A percentile compares a stretch with the other conserved stretches of the same genome.
phyloP scores from a whole-genome alignment of 2,113 vertebrate species.

The Paracanthobrama guichenoti region DNA sequence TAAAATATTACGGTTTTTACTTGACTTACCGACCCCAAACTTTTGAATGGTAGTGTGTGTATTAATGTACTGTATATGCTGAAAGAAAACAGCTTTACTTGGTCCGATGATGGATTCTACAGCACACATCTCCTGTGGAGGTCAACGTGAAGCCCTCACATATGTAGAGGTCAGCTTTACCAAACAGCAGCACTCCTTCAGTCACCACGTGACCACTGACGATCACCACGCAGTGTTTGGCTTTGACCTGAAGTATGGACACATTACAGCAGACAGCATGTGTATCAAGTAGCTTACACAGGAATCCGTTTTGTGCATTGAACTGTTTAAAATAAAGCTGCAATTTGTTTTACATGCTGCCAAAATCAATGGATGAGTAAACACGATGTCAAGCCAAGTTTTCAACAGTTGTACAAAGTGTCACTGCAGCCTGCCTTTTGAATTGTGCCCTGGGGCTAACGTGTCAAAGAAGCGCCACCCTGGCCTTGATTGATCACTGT shows the following conservation, averaged over 20 bases:
- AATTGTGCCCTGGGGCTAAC: constrained; percentile 62
- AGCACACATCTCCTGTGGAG: constrained; percentile 84
- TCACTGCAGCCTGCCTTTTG: constrained; percentile 45
- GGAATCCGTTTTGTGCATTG: constrained; percentile 12
- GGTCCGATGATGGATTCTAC: constrained; percentile 85
- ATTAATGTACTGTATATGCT: no score
- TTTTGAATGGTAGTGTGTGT: no score
- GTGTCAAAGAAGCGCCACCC: constrained; percentile 52
- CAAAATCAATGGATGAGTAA: constrained; percentile 45
- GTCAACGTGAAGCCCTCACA: constrained; percentile 89
- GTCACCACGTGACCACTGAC: constrained; percentile 80
- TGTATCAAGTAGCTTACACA: not conserved
- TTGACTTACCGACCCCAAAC: no score
- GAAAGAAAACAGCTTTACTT: constrained; percentile 73
- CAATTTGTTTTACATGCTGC: constrained; percentile 28
- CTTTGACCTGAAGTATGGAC: constrained; percentile 74
- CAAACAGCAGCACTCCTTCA: constrained; percentile 89
- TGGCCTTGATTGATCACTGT: constrained; percentile 58
- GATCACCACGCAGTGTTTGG: constrained; percentile 82
- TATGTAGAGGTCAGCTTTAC: constrained; percentile 82
- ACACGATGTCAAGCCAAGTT: constrained; percentile 37
- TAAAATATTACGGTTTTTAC: not conserved
- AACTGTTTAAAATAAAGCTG: constrained; percentile 19
- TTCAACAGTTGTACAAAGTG: constrained; percentile 54
- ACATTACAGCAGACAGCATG: constrained; percentile 7